Base-by-base conservation (phyloP, 2,113 vertebrate species). In the Anser brachyrhynchus region DNA sequence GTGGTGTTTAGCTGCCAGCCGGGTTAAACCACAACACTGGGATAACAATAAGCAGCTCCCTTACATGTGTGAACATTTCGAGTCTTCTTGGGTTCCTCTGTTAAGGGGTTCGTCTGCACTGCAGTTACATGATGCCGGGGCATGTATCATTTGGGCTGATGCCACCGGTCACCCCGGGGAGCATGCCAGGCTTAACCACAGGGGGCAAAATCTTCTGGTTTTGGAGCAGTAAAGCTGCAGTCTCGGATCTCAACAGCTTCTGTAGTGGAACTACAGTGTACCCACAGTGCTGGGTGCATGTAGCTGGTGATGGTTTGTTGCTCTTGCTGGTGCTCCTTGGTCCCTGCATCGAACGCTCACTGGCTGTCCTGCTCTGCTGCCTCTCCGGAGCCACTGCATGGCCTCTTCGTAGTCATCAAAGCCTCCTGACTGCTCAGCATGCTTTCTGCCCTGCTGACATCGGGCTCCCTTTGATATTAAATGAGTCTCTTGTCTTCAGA, bases 111-210 rank as follows among this genome's bases (percentile, higher is more conserved):
- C 6, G 11, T 37, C n/a, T 43, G 62, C 7, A 0, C 3, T 3
- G 46, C 18, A 9, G 9, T 5, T 51, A 12, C n/a, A 3, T 9
- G 46, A 19, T 8, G 29, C 17, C 55, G 5, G 19, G 51, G 64
- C 23, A 21, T 23, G 1, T 23, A 35, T 1, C 18, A 4, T 22
- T 23, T 9, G 41, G 17, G 44, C 9, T 70, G 73, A 10, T 77
- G 79, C 49, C 67, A 22, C 22, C 51, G 6, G 61, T 41, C 64
- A 26, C 29, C 25, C 75, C 6, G 22, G 35, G 72, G 15, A 65
- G 3, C 0, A 0, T 0, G 16, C 8, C 44, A 70, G 44, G 6
- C 73, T 93, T n/a, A 58, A 51, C 35, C 37, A 2, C 5, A 0
- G 3, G n/a, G 51, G 2, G 3, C 41, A 62, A 49, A 10, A 35